Evolutionary conservation across 2,113 vertebrate species (phyloP).

Genomic region (Ornithorhynchus anatinus): DNA sequence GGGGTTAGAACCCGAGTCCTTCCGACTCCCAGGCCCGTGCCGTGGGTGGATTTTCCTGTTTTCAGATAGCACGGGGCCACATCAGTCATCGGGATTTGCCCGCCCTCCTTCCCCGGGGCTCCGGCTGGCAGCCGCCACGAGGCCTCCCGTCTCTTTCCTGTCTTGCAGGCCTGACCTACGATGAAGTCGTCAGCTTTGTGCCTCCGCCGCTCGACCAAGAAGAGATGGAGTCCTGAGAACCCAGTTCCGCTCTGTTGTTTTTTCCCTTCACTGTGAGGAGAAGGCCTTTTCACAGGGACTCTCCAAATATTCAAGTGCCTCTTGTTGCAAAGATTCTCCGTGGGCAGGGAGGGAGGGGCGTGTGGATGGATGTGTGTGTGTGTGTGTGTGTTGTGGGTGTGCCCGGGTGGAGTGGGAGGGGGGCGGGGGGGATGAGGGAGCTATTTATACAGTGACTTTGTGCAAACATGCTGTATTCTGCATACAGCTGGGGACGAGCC

Average conservation of each 20-base stretch:
- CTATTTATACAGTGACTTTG: slow-evolving; percentile 40
- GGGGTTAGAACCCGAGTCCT: too few species aligned
- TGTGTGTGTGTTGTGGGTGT: slow-evolving; percentile 14
- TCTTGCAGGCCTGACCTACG: slow-evolving; percentile 87
- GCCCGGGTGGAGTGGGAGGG: slow-evolving; percentile 28
- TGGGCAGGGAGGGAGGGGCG: slow-evolving; percentile 68
- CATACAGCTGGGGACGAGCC: slow-evolving; percentile 50
- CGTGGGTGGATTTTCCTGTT: too few species aligned
- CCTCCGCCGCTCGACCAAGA: slow-evolving; percentile 88
- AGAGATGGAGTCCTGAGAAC: slow-evolving; percentile 93
- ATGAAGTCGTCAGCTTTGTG: slow-evolving; percentile 92
- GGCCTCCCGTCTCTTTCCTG: background rate
- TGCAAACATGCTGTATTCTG: slow-evolving; percentile 62
- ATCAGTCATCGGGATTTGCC: too few species aligned
- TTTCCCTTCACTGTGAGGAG: slow-evolving; percentile 77
- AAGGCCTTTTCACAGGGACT: slow-evolving; percentile 72
- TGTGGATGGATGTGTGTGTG: background rate
- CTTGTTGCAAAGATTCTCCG: slow-evolving; percentile 79
- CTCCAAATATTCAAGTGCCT: slow-evolving; percentile 90
- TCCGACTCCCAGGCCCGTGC: too few species aligned
- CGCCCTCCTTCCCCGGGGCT: too few species aligned
- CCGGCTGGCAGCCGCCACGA: too few species aligned
- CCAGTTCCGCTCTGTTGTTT: slow-evolving; percentile 41
- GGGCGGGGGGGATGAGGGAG: slow-evolving; percentile 6
- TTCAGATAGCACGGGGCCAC: too few species aligned